Evolutionary conservation across 2,888 invertebrate genomes (phyloP).

Genomic region (Lasioglossum oenotherae): DNA sequence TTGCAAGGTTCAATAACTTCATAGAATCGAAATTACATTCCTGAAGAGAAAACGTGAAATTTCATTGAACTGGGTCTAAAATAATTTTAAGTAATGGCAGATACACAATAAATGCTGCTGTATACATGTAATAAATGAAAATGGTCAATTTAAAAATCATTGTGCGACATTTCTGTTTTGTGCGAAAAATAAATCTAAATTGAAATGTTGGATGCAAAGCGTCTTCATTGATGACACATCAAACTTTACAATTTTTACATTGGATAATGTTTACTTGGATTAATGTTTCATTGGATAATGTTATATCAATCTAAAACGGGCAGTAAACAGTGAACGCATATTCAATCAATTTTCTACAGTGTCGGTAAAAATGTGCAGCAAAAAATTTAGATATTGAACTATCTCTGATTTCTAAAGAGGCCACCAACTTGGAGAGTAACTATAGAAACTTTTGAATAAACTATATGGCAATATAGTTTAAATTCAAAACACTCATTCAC

Average conservation of each 20-base stretch:
- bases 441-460: not conserved
- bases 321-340: not conserved
- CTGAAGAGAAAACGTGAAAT: not conserved
- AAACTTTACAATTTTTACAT: not conserved
- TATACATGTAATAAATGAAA: not conserved
- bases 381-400: not conserved
- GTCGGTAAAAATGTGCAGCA: not conserved
- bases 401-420: not conserved
- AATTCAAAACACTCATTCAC: not conserved
- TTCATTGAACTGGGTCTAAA: not conserved
- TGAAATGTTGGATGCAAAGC: not conserved
- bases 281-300: no score
- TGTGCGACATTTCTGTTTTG: not conserved
- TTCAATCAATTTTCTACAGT: conserved; percentile 3
- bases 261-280: no score
- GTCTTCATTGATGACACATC: no score
- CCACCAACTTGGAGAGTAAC: not conserved
- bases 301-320: not conserved
- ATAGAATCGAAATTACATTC: no score
- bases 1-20: not conserved
- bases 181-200: not conserved
- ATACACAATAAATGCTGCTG: not conserved
- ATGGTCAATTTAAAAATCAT: not conserved
- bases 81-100: not conserved
- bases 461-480: not conserved